Conservation (phyloP, 2,888 invertebrate species). For the Parascotia fuliginaria region DNA sequence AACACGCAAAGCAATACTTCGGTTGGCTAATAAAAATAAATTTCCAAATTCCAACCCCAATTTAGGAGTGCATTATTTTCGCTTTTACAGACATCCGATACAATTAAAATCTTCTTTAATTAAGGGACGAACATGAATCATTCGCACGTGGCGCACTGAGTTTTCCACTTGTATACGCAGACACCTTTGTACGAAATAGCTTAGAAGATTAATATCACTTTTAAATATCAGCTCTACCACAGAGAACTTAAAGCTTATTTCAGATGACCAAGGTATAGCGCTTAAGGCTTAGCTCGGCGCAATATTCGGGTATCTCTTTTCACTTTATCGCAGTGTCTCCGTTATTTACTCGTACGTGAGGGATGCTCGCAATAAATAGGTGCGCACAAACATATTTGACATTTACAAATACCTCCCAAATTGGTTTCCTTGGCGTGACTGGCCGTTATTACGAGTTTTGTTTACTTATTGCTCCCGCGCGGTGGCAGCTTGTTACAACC, state of each 20-base stretch:
- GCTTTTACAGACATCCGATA: constrained; percentile 86
- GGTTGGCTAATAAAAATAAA: constrained; percentile 74
- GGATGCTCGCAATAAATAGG: constrained; percentile 84
- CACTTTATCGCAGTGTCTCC: constrained; percentile 83
- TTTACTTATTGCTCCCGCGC: constrained; percentile 72
- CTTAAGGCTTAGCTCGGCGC: constrained; percentile 66
- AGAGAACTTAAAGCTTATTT: constrained; percentile 54
- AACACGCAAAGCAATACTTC: constrained; percentile 79
- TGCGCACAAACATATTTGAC: constrained; percentile 84
- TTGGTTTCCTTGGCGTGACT: constrained; percentile 81
- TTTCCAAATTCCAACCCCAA: constrained; percentile 80
- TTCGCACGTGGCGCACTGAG: constrained; percentile 86
- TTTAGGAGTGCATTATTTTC: constrained; percentile 86
- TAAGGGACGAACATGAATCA: constrained; percentile 85
- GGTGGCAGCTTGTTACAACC: constrained; percentile 51
- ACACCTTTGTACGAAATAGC: constrained; percentile 62
- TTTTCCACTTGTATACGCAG: constrained; percentile 81
- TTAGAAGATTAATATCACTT: constrained; percentile 49
- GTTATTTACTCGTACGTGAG: constrained; percentile 84
- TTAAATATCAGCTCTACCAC: constrained; percentile 62
- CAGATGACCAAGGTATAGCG: constrained; percentile 42
- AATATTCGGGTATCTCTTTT: constrained; percentile 81
- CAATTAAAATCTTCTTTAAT: constrained; percentile 87
- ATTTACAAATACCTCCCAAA: constrained; percentile 83
- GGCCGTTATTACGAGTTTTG: constrained; percentile 78